Evolutionary conservation across 2,888 invertebrate genomes (phyloP).

Genomic region (Coenonympha glycerion): DNA sequence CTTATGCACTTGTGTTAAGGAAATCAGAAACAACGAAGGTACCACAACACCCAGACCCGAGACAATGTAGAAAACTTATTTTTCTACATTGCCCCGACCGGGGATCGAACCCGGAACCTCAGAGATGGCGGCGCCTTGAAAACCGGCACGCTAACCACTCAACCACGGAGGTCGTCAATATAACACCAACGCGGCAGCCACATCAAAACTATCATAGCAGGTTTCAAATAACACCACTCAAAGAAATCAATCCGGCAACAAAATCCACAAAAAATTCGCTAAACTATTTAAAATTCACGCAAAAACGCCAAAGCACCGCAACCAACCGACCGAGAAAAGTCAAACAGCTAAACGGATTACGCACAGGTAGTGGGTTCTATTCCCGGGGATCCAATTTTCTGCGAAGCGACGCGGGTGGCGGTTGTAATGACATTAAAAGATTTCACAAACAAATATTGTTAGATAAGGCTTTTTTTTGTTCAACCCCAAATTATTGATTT

Average conservation of each 20-base stretch:
- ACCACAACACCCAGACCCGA: too few relatives aligned
- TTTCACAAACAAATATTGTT: constrained; percentile 37
- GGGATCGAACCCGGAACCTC: too few relatives aligned
- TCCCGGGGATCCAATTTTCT: constrained; percentile 43
- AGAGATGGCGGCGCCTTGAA: too few relatives aligned
- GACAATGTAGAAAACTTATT: too few relatives aligned
- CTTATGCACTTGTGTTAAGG: too few relatives aligned
- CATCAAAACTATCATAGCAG: neutral
- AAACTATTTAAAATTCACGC: constrained; percentile 13
- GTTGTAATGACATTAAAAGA: constrained; percentile 42
- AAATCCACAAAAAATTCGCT: constrained; percentile 2
- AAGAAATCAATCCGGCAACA: neutral
- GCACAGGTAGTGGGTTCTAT: constrained; percentile 52
- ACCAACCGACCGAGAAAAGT: constrained; percentile 42
- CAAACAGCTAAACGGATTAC: constrained; percentile 52
- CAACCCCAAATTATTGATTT: constrained; percentile 8
- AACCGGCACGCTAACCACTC: too few relatives aligned
- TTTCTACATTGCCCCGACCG: too few relatives aligned
- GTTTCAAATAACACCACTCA: neutral
- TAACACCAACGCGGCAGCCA: too few relatives aligned
- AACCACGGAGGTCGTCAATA: too few relatives aligned
- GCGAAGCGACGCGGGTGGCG: constrained; percentile 56
- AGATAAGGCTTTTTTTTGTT: constrained; percentile 30
- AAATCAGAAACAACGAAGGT: too few relatives aligned
- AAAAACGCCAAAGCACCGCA: constrained; percentile 31